phyloP scores from a whole-genome alignment of 1,140 invertebrate species.

The Akabosia matsudoensis region DNA sequence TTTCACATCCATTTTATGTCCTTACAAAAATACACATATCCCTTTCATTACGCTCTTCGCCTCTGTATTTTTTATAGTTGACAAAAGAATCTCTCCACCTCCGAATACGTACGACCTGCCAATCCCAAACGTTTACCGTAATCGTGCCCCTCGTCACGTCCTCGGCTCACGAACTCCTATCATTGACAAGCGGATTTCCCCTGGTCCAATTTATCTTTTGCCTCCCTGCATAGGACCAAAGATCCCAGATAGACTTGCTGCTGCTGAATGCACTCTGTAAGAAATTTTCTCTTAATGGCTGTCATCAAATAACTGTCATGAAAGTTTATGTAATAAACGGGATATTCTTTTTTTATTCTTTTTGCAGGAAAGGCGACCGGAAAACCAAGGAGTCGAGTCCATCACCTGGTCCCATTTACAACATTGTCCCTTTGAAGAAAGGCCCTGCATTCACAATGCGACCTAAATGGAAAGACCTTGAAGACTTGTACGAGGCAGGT shows the following conservation, averaged over 20 bases:
- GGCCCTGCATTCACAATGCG: conserved; percentile 32
- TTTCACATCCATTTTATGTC: not conserved
- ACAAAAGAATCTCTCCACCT: not conserved
- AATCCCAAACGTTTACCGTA: not conserved
- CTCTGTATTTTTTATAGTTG: not conserved
- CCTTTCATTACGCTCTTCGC: not conserved
- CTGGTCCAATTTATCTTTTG: conserved; percentile 32
- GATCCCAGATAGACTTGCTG: conserved; percentile 39
- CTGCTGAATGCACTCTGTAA: conserved; percentile 40
- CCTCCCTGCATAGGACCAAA: conserved; percentile 34
- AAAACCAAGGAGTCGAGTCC: not conserved
- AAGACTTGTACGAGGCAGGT: not conserved
- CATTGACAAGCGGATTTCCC: not conserved
- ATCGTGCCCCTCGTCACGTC: not conserved
- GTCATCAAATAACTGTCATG: not conserved
- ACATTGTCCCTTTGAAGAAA: conserved; percentile 19
- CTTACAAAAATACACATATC: not conserved
- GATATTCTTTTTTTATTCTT: not conserved
- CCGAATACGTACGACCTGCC: not conserved
- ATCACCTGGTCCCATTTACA: conserved; percentile 30
- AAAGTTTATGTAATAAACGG: not conserved
- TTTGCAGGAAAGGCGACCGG: conserved; percentile 33
- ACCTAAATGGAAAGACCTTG: conserved; percentile 21
- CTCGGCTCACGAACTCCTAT: not conserved
- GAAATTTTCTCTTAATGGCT: not conserved